Conservation (phyloP, 23 tunicate genomes). For the Clavelina lepadiformis region DNA sequence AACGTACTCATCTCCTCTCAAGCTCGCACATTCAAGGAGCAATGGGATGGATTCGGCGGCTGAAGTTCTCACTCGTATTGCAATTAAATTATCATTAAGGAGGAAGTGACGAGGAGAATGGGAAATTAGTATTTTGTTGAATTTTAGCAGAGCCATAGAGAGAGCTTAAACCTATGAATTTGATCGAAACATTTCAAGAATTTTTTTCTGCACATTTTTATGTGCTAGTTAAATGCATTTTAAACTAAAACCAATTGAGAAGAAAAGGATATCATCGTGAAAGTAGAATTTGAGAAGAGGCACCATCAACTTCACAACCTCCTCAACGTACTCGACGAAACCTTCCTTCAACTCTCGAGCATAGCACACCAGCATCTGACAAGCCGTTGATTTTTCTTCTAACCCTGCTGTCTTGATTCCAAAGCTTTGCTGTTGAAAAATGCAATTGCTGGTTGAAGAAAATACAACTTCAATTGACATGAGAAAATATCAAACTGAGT, state of each 20-base stretch:
- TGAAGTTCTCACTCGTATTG: constrained; percentile 91
- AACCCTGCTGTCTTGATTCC: constrained; percentile 97
- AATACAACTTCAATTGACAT: neutral
- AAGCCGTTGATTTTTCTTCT: constrained; percentile 98
- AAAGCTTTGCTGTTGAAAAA: constrained; percentile 71
- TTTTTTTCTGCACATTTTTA: neutral
- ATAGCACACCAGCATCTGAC: constrained; percentile 98
- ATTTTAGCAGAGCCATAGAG: too few species aligned
- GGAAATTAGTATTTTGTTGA: too few species aligned
- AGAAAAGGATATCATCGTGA: constrained; percentile 90
- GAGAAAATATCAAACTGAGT: neutral
- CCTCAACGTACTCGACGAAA: constrained; percentile 87
- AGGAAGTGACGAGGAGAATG: too few species aligned
- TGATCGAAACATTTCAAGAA: neutral
- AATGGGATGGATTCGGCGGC: constrained; percentile 80
- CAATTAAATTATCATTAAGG: too few species aligned
- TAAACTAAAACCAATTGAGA: neutral
- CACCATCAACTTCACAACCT: constrained; percentile 97
- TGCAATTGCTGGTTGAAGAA: neutral
- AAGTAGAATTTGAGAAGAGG: constrained; percentile 98
- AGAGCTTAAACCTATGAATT: too few species aligned
- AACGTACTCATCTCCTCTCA: constrained; percentile 86
- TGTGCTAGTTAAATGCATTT: neutral
- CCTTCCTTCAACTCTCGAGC: constrained; percentile 95
- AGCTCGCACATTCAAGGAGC: constrained; percentile 69